phyloP scores from a whole-genome alignment of 2,113 vertebrate genomes.

The Oreochromis tanganicae region DNA sequence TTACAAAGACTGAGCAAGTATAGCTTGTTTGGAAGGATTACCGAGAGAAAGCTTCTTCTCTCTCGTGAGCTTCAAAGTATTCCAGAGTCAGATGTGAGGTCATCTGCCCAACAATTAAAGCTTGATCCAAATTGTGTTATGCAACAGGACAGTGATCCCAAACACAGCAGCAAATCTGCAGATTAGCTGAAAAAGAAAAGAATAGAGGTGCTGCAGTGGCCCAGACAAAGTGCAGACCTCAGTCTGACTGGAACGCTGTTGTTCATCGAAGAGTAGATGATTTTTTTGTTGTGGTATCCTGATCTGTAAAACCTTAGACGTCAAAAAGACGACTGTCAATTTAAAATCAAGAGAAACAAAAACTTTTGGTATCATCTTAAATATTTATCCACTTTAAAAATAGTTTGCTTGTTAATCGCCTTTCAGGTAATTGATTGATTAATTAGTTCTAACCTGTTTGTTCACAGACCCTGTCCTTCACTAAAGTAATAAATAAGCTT shows the following conservation, averaged over 20 bases:
- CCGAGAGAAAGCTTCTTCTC: rapidly evolving
- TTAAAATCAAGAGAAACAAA: neutral
- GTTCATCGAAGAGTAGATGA: neutral
- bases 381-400: neutral
- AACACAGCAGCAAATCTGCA: neutral
- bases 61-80: neutral
- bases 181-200: neutral
- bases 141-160: neutral
- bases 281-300: neutral
- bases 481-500: neutral
- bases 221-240: rapidly evolving
- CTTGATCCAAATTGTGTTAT: neutral
- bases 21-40: neutral
- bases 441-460: neutral
- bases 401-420: neutral
- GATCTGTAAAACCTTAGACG: neutral
- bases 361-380: neutral
- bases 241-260: neutral
- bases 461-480: neutral
- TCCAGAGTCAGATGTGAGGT: neutral
- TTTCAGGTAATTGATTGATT: neutral
- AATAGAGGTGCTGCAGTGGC: neutral
- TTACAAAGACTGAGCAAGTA: rapidly evolving
- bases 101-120: neutral
- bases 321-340: neutral